phyloP scores from a whole-genome alignment of 1,140 invertebrate genomes.

The Tetramorium parvispinum region DNA sequence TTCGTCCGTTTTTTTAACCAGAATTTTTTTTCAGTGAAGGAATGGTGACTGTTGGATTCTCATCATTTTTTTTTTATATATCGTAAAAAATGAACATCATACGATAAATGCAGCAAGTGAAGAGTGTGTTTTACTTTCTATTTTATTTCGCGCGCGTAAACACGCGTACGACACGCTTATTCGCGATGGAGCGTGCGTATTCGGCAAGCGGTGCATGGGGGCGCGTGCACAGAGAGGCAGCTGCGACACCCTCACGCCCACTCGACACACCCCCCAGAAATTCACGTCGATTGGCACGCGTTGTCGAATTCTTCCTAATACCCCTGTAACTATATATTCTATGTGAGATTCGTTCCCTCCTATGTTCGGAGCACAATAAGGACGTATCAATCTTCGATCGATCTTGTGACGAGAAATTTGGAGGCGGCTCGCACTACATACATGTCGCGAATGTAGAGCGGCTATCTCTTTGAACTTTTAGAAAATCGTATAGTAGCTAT shows the following conservation, averaged over 20 bases:
- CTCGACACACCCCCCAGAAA: conserved; percentile 78
- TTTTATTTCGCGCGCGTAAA: conserved; percentile 8
- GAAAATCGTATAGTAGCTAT: too few species aligned
- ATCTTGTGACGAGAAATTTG: conserved; percentile 12
- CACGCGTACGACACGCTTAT: background rate
- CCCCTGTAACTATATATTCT: conserved; percentile 39
- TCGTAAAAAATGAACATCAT: background rate
- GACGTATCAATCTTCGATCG: conserved; percentile 42
- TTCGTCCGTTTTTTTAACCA: too few species aligned
- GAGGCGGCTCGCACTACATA: background rate
- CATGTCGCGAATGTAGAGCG: background rate
- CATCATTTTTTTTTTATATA: background rate
- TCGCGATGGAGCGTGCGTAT: conserved; percentile 10
- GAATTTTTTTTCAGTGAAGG: conserved; percentile 14
- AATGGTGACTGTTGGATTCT: conserved; percentile 28
- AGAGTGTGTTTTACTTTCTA: background rate
- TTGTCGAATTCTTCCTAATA: conserved; percentile 71
- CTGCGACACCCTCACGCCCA: conserved; percentile 80
- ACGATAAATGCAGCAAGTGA: background rate
- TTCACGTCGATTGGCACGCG: conserved; percentile 74
- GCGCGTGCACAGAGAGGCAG: conserved; percentile 79
- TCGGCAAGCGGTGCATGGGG: conserved; percentile 56
- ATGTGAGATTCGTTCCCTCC: conserved; percentile 8
- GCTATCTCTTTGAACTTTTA: too few species aligned
- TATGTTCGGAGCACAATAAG: background rate